phyloP scores from a whole-genome alignment of 2,113 vertebrate species.

The Nesogale talazaci region DNA sequence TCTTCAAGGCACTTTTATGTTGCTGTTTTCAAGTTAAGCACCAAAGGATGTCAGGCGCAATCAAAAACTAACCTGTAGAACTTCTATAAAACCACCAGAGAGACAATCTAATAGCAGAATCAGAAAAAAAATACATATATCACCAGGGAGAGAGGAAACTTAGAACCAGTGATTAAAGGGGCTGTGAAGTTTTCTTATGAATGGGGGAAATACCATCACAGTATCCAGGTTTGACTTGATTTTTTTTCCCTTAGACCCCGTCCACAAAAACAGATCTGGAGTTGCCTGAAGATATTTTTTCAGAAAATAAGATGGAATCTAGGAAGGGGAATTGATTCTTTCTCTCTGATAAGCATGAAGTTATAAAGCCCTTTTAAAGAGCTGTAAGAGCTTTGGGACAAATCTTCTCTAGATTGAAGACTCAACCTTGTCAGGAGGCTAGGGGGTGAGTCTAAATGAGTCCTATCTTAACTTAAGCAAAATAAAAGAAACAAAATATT shows the following conservation, averaged over 20 bases:
- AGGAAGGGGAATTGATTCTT: conserved; percentile 10
- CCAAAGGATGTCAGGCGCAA: conserved; percentile 36
- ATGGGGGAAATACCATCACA: not conserved
- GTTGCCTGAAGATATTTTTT: not conserved
- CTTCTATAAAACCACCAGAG: conserved; percentile 26
- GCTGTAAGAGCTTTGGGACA: not conserved
- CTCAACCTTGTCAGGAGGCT: not conserved
- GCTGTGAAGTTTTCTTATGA: not conserved
- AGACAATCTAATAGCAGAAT: conserved; percentile 50
- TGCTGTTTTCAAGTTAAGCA: conserved; percentile 59
- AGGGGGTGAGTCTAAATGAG: too few species aligned
- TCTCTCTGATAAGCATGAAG: not conserved
- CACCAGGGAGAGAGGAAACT: conserved; percentile 21
- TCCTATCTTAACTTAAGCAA: not conserved
- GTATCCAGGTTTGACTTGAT: not conserved
- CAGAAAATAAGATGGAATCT: conserved; percentile 8
- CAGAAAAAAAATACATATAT: not conserved
- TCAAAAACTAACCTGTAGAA: conserved; percentile 54
- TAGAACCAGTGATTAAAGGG: conserved; percentile 29
- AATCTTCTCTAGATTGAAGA: not conserved
- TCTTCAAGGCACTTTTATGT: not conserved
- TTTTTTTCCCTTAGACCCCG: not conserved
- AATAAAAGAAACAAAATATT: not conserved
- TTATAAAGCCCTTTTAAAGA: not conserved
- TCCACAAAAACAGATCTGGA: not conserved